Evolutionary conservation across 2,888 invertebrate genomes (phyloP).

Genomic region (Drosophila mercatorum): DNA sequence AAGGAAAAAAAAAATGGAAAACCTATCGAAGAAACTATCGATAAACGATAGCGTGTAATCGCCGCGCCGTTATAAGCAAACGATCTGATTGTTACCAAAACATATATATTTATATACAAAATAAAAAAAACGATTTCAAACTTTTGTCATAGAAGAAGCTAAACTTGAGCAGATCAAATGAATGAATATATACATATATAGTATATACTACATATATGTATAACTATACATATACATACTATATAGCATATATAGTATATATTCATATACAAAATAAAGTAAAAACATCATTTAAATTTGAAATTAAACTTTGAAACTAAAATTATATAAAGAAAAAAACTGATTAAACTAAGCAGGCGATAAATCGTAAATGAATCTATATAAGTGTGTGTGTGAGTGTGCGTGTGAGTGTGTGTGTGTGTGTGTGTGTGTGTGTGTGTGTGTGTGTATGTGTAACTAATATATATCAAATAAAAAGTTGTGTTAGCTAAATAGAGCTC

Average conservation of each 20-base stretch:
- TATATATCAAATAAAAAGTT: slow-evolving; percentile 16
- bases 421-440: background rate
- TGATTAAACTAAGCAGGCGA: slow-evolving; percentile 2
- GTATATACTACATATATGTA: slow-evolving; percentile 5
- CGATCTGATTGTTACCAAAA: background rate
- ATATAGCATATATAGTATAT: slow-evolving; percentile 11
- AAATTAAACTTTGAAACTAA: background rate
- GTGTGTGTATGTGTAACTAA: background rate
- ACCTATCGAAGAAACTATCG: background rate
- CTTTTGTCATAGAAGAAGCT: background rate
- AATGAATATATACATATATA: background rate
- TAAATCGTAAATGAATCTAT: slow-evolving; percentile 1
- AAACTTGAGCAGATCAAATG: slow-evolving; percentile 1
- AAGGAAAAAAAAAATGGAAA: background rate
- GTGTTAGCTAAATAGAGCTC: slow-evolving; percentile 16
- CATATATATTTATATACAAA: slow-evolving; percentile 2
- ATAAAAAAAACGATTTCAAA: background rate
- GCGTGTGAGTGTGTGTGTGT: background rate
- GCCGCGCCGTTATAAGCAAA: background rate
- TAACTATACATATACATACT: slow-evolving; percentile 8
- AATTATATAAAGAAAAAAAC: background rate
- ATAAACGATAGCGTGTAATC: background rate
- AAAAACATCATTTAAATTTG: background rate
- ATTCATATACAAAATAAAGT: background rate
- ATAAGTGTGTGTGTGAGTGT: background rate